A percentile compares a stretch with the other conserved stretches of the same genome.
These are phyloP conservation scores for Urosaurus nigricauda DNA, from an alignment of 2,797 vertebrate species.

Conservation along the genomic window DNA sequence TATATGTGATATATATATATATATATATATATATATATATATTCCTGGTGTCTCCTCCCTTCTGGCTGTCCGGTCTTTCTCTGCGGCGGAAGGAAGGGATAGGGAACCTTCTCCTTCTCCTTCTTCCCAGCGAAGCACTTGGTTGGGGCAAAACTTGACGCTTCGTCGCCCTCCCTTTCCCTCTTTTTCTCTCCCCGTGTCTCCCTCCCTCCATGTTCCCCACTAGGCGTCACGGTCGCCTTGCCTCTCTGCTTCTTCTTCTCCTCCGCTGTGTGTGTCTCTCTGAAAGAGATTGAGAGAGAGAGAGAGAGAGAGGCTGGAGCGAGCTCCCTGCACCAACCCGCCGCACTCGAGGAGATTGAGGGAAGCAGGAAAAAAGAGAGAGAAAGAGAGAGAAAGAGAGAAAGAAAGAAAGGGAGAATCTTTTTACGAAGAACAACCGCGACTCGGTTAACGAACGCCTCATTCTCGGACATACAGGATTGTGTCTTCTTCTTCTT, in stretches of 20 bases:
- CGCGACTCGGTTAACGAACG: too few species aligned
- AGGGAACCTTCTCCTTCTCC: constrained; percentile 61
- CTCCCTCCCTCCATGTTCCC: too few species aligned
- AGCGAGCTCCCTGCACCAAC: constrained; percentile 36
- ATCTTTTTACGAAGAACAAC: constrained; percentile 49
- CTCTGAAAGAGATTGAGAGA: neutral
- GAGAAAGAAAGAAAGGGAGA: constrained; percentile 59
- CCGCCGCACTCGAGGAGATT: constrained; percentile 67
- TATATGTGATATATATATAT: too few species aligned
- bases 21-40: too few species aligned
- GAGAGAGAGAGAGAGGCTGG: neutral
- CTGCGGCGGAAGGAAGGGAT: constrained; percentile 68
- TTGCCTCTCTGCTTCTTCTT: neutral
- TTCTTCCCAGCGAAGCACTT: constrained; percentile 72
- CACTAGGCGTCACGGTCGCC: neutral
- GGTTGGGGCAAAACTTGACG: constrained; percentile 79
- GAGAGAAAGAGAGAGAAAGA: neutral
- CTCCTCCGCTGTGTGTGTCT: neutral
- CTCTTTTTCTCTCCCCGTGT: fast-evolving
- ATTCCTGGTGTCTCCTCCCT: too few species aligned
- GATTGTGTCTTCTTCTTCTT: too few species aligned
- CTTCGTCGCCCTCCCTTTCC: constrained; percentile 41
- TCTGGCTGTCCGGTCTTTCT: neutral
- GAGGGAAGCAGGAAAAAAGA: neutral
- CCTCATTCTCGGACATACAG: constrained; percentile 47